Evolutionary conservation across 2,113 vertebrate species (phyloP).

Genomic region (Oryzias melastigma): DNA sequence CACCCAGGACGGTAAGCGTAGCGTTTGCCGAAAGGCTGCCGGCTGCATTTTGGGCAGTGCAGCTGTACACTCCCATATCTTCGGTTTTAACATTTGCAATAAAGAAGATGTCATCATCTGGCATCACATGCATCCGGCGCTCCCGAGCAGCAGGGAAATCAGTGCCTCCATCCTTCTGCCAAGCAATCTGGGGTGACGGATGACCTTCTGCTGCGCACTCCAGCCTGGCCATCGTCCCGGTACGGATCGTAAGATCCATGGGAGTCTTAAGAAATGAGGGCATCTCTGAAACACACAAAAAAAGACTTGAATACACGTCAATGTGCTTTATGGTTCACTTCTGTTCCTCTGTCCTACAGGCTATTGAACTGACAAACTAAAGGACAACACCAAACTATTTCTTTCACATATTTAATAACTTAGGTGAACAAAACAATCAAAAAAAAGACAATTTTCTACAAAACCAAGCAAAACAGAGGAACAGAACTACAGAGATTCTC

Average conservation of each 20-base stretch:
- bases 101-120: constrained; percentile 96
- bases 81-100: constrained; percentile 94
- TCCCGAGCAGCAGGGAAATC: constrained; percentile 96
- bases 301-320: too few relatives aligned
- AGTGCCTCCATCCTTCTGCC: constrained; percentile 96
- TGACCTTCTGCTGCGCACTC: constrained; percentile 93
- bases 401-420: too few relatives aligned
- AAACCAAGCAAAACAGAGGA: not conserved
- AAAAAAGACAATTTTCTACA: too few relatives aligned
- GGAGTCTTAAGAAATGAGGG: constrained; percentile 97
- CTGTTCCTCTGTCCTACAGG: too few relatives aligned
- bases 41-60: constrained; percentile 94
- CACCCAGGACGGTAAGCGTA: constrained; percentile 91
- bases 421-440: too few relatives aligned
- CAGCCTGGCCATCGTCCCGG: constrained; percentile 88
- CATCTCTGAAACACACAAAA: constrained; percentile 77
- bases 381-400: too few relatives aligned
- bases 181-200: constrained; percentile 93
- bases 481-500: not conserved
- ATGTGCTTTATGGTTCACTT: too few relatives aligned
- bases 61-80: constrained; percentile 95
- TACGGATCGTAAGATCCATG: constrained; percentile 92
- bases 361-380: too few relatives aligned
- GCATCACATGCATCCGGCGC: constrained; percentile 97
- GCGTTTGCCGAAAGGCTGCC: constrained; percentile 93